A percentile compares a stretch with the other conserved stretches of the same genome.
These are phyloP conservation scores for Phaenicophaeus curvirostris DNA, from an alignment of 2,797 vertebrate species.

Conservation along the genomic window DNA sequence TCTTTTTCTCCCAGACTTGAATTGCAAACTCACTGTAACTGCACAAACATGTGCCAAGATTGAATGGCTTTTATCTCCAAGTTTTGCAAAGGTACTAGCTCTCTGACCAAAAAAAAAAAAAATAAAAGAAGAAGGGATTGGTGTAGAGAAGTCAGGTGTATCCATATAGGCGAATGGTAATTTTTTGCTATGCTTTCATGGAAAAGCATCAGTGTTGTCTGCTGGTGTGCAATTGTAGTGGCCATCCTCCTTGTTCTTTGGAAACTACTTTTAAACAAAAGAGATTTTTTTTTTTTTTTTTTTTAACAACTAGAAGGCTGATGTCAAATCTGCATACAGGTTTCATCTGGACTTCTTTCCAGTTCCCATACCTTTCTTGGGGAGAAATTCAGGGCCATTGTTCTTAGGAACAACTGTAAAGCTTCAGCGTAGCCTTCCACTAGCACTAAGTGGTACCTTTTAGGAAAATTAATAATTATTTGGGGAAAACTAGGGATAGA, in stretches of 20 bases:
- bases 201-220: not conserved
- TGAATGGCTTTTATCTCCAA: not conserved
- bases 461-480: not conserved
- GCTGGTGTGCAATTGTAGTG: not conserved
- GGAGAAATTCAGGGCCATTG: not conserved
- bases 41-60: not conserved
- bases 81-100: not conserved
- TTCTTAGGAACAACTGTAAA: not conserved
- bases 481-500: not conserved
- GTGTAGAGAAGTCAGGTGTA: not conserved
- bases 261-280: not conserved
- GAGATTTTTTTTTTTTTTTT: not conserved
- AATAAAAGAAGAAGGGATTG: fast-evolving
- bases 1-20: not conserved
- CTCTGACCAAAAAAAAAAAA: not conserved
- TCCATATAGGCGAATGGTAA: too few species aligned
- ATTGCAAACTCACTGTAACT: not conserved
- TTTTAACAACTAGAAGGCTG: not conserved
- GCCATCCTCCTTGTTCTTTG: not conserved
- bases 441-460: not conserved
- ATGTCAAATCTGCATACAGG: not conserved
- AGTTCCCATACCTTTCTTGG: not conserved
- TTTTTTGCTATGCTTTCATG: not conserved
- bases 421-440: not conserved
- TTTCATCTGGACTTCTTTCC: not conserved